Evolutionary conservation across 2,888 invertebrate genomes (phyloP).

Genomic region (Diaphora mendica): DNA sequence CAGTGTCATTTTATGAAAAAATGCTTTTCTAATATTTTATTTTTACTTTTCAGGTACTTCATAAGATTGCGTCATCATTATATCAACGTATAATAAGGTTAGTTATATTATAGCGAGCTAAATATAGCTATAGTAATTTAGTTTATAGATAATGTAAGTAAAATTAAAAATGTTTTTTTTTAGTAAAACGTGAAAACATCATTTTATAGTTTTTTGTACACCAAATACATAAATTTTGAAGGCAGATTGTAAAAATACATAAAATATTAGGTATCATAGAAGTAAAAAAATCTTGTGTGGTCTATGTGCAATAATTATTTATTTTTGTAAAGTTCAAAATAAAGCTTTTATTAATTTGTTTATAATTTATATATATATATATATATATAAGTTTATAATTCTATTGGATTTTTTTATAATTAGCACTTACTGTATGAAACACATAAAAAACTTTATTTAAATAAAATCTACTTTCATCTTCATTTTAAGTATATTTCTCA

Average conservation of each 20-base stretch:
- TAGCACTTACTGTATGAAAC: too few species aligned
- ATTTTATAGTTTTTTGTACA: conserved; percentile 13
- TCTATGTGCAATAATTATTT: too few species aligned
- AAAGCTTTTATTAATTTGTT: not conserved
- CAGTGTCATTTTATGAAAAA: not conserved
- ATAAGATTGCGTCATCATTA: not conserved
- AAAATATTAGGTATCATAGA: too few species aligned
- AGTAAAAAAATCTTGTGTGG: too few species aligned
- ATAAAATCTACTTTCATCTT: too few species aligned
- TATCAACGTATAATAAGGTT: conserved; percentile 22
- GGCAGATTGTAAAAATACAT: conserved; percentile 4
- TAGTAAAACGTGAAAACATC: conserved; percentile 18
- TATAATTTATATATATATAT: too few species aligned
- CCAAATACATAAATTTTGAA: conserved; percentile 1
- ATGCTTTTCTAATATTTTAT: not conserved
- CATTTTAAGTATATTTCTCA: too few species aligned
- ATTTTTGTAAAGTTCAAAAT: too few species aligned
- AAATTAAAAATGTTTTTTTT: not conserved
- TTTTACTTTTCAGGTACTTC: conserved; percentile 42
- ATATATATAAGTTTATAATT: too few species aligned
- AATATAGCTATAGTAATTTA: not conserved
- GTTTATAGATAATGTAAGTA: not conserved
- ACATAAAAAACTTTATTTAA: too few species aligned
- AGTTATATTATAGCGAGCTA: conserved; percentile 18
- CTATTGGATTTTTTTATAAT: too few species aligned